Evolutionary conservation across 2,888 invertebrate species (phyloP).

Genomic region (Philhelius pedissequus): DNA sequence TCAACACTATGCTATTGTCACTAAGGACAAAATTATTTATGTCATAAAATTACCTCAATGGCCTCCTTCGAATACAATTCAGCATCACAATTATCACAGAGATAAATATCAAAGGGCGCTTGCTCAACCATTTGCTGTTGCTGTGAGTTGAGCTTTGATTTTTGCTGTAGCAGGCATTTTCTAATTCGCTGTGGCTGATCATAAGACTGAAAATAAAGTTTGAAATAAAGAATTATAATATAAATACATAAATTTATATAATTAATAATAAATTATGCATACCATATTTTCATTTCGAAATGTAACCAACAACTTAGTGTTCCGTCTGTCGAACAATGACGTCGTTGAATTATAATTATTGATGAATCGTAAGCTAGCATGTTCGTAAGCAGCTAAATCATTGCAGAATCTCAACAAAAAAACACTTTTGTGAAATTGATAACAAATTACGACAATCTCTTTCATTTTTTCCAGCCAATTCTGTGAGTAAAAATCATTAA

Average conservation of each 20-base stretch:
- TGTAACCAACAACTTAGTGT: constrained; percentile 85
- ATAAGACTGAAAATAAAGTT: constrained; percentile 73
- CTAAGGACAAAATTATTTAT: neutral
- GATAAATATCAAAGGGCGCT: constrained; percentile 83
- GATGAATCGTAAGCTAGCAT: constrained; percentile 83
- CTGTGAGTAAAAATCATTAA: constrained; percentile 70
- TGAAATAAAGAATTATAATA: constrained; percentile 24
- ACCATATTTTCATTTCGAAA: constrained; percentile 88
- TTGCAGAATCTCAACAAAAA: constrained; percentile 86
- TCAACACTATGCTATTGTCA: neutral
- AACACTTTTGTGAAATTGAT: constrained; percentile 85
- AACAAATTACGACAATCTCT: constrained; percentile 84
- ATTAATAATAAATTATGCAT: constrained; percentile 72
- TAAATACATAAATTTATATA: constrained; percentile 3
- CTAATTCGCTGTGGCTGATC: constrained; percentile 77
- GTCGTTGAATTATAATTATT: constrained; percentile 87
- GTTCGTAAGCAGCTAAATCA: constrained; percentile 84
- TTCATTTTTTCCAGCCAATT: constrained; percentile 84
- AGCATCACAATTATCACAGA: constrained; percentile 88
- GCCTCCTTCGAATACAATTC: constrained; percentile 83
- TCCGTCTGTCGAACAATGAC: constrained; percentile 84
- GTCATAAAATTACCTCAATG: constrained; percentile 79
- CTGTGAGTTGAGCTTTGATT: constrained; percentile 75
- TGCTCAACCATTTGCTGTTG: constrained; percentile 81
- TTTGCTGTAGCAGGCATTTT: constrained; percentile 79